Evolutionary conservation across 2,797 vertebrate genomes (phyloP).

Genomic region (Poecilia picta): DNA sequence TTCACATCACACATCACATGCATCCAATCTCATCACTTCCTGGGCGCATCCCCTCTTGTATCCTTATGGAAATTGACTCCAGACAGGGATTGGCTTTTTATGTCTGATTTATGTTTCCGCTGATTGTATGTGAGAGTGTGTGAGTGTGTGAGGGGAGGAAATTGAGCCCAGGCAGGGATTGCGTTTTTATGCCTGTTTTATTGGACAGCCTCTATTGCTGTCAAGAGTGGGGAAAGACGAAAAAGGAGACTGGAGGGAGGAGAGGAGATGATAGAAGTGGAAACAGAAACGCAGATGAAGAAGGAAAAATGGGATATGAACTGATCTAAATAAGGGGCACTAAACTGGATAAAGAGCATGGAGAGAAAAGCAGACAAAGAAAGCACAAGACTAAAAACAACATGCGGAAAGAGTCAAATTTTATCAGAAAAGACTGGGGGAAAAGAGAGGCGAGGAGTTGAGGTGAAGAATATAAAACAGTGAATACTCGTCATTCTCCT

Average conservation of each 20-base stretch:
- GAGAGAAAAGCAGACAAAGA: not conserved
- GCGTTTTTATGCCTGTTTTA: constrained; percentile 79
- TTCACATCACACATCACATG: constrained; percentile 50
- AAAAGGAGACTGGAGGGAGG: constrained; percentile 9
- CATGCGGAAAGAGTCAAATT: constrained; percentile 5
- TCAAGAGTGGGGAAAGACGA: constrained; percentile 42
- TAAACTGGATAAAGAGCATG: not conserved
- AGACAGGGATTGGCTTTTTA: constrained; percentile 72
- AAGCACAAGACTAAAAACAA: not conserved
- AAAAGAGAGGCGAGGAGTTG: not conserved
- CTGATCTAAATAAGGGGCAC: constrained; percentile 15
- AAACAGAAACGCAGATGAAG: not conserved
- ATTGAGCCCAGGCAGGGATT: constrained; percentile 67
- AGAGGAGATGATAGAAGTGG: constrained; percentile 2
- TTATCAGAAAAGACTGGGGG: not conserved
- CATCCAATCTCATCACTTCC: constrained; percentile 55
- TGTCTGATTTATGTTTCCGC: constrained; percentile 63
- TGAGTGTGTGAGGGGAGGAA: constrained; percentile 32
- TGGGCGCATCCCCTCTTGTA: constrained; percentile 49
- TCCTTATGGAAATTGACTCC: constrained; percentile 81
- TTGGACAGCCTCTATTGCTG: constrained; percentile 71
- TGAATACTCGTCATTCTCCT: not conserved
- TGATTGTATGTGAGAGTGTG: constrained; percentile 25
- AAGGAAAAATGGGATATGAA: constrained; percentile 5
- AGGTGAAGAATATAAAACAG: not conserved